Evolutionary conservation across 2,797 vertebrate species (phyloP).

Genomic region (Sciurus vulgaris): DNA sequence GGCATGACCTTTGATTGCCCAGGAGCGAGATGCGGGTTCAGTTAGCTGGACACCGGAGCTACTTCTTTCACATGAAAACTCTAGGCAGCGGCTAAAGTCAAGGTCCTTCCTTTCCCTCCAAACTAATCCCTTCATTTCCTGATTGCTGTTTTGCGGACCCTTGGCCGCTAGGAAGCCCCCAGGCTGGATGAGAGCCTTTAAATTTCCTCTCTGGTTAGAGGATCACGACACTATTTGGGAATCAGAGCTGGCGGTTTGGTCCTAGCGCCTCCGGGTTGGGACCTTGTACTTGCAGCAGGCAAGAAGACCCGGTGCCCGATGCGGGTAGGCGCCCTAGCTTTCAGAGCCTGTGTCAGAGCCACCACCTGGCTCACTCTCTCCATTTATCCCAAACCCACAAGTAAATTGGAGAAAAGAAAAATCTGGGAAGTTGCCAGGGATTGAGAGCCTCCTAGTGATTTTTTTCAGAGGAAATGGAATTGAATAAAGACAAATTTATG

Average conservation of each 20-base stretch:
- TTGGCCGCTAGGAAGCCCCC: not conserved
- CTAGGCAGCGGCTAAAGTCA: not conserved
- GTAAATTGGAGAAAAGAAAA: not conserved
- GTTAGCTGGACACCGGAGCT: not conserved
- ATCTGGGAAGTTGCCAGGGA: not conserved
- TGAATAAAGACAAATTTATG: conserved; percentile 43
- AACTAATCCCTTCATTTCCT: not conserved
- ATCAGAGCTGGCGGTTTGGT: not conserved
- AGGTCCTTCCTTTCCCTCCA: not conserved
- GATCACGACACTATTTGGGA: not conserved
- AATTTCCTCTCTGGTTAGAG: not conserved
- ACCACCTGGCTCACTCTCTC: not conserved
- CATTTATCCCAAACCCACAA: not conserved
- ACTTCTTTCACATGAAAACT: not conserved
- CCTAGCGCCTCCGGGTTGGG: not conserved
- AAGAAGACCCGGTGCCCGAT: rapidly evolving
- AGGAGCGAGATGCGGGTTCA: not conserved
- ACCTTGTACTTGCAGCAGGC: not conserved
- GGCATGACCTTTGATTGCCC: no score
- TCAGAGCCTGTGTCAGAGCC: not conserved
- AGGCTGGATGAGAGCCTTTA: not conserved
- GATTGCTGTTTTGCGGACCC: not conserved
- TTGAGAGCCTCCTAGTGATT: not conserved
- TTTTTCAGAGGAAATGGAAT: not conserved
- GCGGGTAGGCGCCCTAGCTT: not conserved